Evolutionary conservation across 2,888 invertebrate species (phyloP).

Genomic region (Drosophila recens): DNA sequence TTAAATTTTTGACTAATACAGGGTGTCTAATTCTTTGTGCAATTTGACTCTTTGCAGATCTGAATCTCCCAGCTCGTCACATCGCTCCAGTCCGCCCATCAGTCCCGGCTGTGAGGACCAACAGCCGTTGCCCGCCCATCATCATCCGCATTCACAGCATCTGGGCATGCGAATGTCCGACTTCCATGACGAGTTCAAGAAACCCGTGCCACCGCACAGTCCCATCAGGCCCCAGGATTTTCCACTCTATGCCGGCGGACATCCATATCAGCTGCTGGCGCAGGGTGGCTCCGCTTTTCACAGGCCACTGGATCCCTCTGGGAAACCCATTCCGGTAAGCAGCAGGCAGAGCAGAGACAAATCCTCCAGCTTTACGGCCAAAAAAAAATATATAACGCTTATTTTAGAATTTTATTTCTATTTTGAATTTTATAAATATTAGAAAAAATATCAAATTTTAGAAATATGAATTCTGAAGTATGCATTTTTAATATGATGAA

Average conservation of each 20-base stretch:
- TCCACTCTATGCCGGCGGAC: conserved; percentile 84
- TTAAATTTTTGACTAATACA: conserved; percentile 58
- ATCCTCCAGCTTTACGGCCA: neutral
- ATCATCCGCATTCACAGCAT: conserved; percentile 56
- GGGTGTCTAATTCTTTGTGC: conserved; percentile 44
- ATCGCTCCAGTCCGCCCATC: conserved; percentile 93
- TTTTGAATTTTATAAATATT: too few species aligned
- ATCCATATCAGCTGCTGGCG: conserved; percentile 86
- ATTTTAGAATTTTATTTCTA: neutral
- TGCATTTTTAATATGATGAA: too few species aligned
- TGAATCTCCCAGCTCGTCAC: conserved; percentile 87
- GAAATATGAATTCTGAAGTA: too few species aligned
- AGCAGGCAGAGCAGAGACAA: accelerated
- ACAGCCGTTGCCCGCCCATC: conserved; percentile 68
- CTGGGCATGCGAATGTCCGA: conserved; percentile 86
- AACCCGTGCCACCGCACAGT: conserved; percentile 85
- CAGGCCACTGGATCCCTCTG: conserved; percentile 86
- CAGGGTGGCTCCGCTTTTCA: conserved; percentile 87
- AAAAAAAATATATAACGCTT: too few species aligned
- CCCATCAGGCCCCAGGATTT: conserved; percentile 85
- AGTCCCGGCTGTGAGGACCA: conserved; percentile 94
- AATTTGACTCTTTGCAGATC: conserved; percentile 72
- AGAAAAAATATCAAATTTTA: too few species aligned
- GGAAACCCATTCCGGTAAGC: conserved; percentile 85
- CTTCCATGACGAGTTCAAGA: conserved; percentile 84